A percentile compares a stretch with the other conserved stretches of the same genome.
Conservation (phyloP, 2,113 vertebrate genomes). For the Tapirus terrestris region DNA sequence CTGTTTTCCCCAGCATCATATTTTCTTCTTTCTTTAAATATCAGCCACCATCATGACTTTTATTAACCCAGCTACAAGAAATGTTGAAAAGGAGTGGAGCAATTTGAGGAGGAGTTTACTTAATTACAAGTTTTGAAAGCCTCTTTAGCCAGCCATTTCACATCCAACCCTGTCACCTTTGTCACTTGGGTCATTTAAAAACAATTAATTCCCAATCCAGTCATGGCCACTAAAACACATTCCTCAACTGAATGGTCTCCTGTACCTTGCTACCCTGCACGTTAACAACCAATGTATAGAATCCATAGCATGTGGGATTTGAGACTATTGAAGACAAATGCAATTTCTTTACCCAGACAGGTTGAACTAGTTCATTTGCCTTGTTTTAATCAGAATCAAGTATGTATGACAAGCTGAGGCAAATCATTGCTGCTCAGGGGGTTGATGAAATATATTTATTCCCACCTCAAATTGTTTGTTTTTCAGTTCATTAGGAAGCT, state of each 20-base stretch:
- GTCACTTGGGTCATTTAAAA: not conserved
- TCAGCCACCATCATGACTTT: not conserved
- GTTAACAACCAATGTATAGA: not conserved
- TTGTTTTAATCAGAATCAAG: slow-evolving; percentile 87
- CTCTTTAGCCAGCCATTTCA: not conserved
- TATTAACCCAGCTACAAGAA: not conserved
- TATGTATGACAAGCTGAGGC: slow-evolving; percentile 82
- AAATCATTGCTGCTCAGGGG: slow-evolving; percentile 86
- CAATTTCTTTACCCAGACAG: slow-evolving; percentile 78
- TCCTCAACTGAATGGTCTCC: not conserved
- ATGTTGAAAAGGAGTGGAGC: not conserved
- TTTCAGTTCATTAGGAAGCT: slow-evolving; percentile 81
- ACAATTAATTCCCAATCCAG: not conserved
- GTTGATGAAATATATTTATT: slow-evolving; percentile 85
- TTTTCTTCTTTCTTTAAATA: not conserved
- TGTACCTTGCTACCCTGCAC: not conserved
- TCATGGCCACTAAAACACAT: not conserved
- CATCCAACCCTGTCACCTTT: not conserved
- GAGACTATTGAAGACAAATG: slow-evolving; percentile 62
- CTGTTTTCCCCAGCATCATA: not conserved
- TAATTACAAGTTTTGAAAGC: not conserved
- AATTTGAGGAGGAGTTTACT: not conserved
- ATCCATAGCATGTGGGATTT: not conserved
- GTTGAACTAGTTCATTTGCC: slow-evolving; percentile 81
- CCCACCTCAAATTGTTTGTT: slow-evolving; percentile 76